phyloP scores from a whole-genome alignment of 92 coral and sea anemone genomes.

The Bergia sp. region DNA sequence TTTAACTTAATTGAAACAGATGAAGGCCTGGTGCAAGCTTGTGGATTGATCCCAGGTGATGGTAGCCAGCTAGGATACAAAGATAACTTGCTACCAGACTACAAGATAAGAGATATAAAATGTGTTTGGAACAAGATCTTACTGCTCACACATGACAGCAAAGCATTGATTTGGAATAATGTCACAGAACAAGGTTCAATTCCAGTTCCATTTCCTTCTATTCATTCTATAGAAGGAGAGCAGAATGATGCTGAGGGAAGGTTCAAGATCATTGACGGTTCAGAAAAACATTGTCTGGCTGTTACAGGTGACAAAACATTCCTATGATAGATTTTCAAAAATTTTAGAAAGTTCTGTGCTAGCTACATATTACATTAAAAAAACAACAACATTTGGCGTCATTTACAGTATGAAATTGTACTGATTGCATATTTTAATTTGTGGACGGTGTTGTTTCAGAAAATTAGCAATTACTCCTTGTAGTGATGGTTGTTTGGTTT shows the following conservation, averaged over 20 bases:
- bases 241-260: constrained; percentile 6
- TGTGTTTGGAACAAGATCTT: constrained; percentile 66
- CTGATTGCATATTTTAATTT: too few species aligned
- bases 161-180: constrained; percentile 66
- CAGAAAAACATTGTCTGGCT: constrained; percentile 59
- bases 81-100: constrained; percentile 60
- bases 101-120: constrained; percentile 47
- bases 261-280: constrained; percentile 57
- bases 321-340: not conserved
- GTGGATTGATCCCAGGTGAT: constrained; percentile 72
- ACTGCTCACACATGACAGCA: constrained; percentile 56
- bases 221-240: constrained; percentile 10
- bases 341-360: not conserved
- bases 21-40: constrained; percentile 1
- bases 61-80: constrained; percentile 34
- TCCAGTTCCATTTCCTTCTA: constrained; percentile 13
- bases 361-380: not conserved
- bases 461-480: too few species aligned
- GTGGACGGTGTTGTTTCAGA: too few species aligned
- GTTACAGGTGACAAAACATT: constrained; percentile 52
- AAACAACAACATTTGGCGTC: too few species aligned
- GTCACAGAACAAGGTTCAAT: constrained; percentile 42
- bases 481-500: too few species aligned
- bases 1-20: not conserved
- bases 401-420: too few species aligned